Percentiles rank a stretch among this genome's conserved stretches.
Conservation (phyloP, 1,140 invertebrate genomes). For the Lithobius niger region DNA sequence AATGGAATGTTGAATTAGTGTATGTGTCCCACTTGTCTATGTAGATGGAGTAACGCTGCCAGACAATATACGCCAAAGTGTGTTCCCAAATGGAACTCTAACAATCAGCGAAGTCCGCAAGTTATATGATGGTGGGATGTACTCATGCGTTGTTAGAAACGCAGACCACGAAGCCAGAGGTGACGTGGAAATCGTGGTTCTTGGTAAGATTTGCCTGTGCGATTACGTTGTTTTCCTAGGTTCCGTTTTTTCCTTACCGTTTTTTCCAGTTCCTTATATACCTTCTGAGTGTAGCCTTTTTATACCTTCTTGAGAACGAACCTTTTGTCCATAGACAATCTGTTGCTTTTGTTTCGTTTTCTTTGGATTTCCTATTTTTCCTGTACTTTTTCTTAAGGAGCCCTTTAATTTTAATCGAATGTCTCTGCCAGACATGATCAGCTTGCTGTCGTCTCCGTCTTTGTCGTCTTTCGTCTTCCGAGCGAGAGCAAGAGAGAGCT, state of each 20-base stretch:
- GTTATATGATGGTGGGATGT: conserved; percentile 50
- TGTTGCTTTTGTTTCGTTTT: background rate
- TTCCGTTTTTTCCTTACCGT: conserved; percentile 23
- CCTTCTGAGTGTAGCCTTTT: no score
- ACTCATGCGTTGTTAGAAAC: conserved; percentile 64
- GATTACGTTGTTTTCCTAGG: background rate
- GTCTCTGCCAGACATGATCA: no score
- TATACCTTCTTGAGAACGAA: background rate
- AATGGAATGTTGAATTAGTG: no score
- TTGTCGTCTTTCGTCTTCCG: no score
- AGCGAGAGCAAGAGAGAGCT: no score
- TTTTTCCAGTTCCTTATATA: conserved; percentile 35
- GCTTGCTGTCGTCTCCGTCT: no score
- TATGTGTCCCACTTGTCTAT: no score
- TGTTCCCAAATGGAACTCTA: conserved; percentile 57
- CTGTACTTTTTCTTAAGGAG: no score
- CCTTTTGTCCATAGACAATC: background rate
- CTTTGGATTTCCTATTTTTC: no score
- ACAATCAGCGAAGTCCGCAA: conserved; percentile 56
- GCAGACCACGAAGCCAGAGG: conserved; percentile 51
- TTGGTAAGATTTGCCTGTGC: conserved; percentile 28
- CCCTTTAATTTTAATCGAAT: background rate
- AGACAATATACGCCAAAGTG: conserved; percentile 30
- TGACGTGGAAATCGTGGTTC: conserved; percentile 34
- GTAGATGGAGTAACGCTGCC: conserved; percentile 39